These are phyloP conservation scores for Pangasianodon hypophthalmus DNA, from an alignment of 2,113 vertebrate species.

Conservation along the genomic window DNA sequence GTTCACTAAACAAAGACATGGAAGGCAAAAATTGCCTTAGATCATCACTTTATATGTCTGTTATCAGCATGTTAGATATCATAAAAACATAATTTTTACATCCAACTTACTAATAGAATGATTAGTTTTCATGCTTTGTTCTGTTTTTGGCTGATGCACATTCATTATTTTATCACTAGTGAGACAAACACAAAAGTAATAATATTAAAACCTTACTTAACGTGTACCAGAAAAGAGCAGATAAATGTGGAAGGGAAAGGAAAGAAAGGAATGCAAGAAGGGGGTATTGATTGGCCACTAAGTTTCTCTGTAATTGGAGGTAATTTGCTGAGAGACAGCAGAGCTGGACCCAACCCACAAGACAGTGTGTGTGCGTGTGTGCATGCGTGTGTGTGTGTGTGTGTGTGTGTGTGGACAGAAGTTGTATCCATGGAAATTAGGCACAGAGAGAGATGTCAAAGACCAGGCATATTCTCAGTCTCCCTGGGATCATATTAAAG, in stretches of 20 bases:
- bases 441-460: neutral
- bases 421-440: slow-evolving; percentile 29
- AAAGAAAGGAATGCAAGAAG: slow-evolving; percentile 48
- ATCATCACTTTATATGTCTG: too few species aligned
- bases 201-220: neutral
- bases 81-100: neutral
- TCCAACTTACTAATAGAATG: neutral
- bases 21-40: neutral
- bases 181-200: neutral
- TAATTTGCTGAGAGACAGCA: slow-evolving; percentile 62
- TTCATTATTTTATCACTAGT: neutral
- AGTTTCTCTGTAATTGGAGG: slow-evolving; percentile 66
- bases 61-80: neutral
- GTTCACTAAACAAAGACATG: too few species aligned
- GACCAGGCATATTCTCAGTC: slow-evolving; percentile 5
- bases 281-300: slow-evolving; percentile 67
- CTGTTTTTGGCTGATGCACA: neutral
- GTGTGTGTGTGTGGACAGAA: slow-evolving; percentile 10
- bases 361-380: neutral
- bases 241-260: neutral
- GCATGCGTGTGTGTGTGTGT: neutral
- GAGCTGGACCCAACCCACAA: slow-evolving; percentile 31
- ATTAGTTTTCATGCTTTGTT: neutral
- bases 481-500: slow-evolving; percentile 2
- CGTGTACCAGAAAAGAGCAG: neutral